Evolutionary conservation across 1,140 invertebrate species (phyloP).

Genomic region (Achatina immaculata): DNA sequence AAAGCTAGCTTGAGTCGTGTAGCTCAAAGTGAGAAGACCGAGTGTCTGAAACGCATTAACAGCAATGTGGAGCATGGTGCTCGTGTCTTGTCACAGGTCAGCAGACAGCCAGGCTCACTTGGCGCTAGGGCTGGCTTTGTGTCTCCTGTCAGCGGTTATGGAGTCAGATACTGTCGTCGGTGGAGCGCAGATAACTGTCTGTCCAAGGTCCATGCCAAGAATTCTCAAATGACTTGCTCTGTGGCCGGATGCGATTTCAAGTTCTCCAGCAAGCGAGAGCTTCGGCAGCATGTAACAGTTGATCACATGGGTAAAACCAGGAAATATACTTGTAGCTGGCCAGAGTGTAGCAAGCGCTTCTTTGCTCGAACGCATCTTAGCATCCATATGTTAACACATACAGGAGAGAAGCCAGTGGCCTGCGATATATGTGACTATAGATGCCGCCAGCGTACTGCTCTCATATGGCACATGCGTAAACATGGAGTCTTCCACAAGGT

Average conservation of each 20-base stretch:
- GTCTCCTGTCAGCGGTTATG: neutral
- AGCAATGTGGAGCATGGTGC: no score
- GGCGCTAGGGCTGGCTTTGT: no score
- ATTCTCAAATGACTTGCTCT: neutral
- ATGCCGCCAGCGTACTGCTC: conserved; percentile 45
- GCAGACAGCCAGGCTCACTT: no score
- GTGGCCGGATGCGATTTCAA: neutral
- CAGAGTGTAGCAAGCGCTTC: conserved; percentile 42
- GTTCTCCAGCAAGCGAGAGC: neutral
- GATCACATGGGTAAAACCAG: conserved; percentile 27
- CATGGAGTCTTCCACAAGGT: conserved; percentile 35
- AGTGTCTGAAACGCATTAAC: no score
- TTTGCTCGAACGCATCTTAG: conserved; percentile 72
- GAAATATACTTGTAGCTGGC: conserved; percentile 41
- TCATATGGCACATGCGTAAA: conserved; percentile 49
- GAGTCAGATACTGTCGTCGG: neutral
- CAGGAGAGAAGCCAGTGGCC: conserved; percentile 84
- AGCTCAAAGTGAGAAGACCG: no score
- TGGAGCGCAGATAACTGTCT: conserved; percentile 4
- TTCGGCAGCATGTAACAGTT: conserved; percentile 13
- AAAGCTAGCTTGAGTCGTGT: no score
- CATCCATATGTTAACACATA: conserved; percentile 83
- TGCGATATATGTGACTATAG: conserved; percentile 75
- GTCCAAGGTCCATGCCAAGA: neutral
- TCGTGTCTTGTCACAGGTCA: no score